Percentiles rank a stretch among this genome's conserved stretches.
These are phyloP conservation scores for Semaprochilodus insignis DNA, from an alignment of 2,797 vertebrate genomes.

Conservation along the genomic window DNA sequence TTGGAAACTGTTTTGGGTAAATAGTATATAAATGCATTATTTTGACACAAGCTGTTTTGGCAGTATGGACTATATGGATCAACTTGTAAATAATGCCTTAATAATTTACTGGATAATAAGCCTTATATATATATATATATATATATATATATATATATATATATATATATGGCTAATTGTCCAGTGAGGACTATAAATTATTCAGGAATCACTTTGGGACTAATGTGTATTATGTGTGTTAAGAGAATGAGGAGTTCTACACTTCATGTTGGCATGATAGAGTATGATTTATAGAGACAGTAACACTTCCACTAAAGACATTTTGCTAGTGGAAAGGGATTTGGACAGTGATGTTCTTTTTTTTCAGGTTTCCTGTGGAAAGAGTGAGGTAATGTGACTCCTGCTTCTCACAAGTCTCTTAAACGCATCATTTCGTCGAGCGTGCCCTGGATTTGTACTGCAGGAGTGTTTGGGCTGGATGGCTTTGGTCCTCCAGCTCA, in stretches of 20 bases:
- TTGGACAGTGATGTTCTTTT: constrained; percentile 29
- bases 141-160: too few species aligned
- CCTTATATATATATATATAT: too few species aligned
- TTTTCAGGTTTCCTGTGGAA: constrained; percentile 68
- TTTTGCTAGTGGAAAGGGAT: constrained; percentile 65
- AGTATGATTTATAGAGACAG: constrained; percentile 18
- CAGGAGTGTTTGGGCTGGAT: constrained; percentile 19
- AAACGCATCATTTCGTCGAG: constrained; percentile 42
- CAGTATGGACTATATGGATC: background rate
- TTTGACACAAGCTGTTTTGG: background rate
- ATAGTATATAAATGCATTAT: too few species aligned
- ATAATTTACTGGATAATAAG: background rate
- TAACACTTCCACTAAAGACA: constrained; percentile 18
- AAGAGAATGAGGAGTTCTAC: background rate
- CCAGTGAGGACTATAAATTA: background rate
- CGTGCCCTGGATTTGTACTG: constrained; percentile 20
- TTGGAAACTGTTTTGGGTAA: too few species aligned
- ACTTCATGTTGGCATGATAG: background rate
- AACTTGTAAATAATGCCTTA: background rate
- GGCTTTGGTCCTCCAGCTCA: constrained; percentile 27
- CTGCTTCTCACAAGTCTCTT: constrained; percentile 64
- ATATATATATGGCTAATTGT: background rate
- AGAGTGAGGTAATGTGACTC: constrained; percentile 75
- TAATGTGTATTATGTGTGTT: background rate
- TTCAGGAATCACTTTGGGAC: background rate